A percentile compares a stretch with the other conserved stretches of the same genome.
These are phyloP conservation scores for Irena cyanogastra DNA, from an alignment of 2,113 vertebrate species.

Conservation along the genomic window DNA sequence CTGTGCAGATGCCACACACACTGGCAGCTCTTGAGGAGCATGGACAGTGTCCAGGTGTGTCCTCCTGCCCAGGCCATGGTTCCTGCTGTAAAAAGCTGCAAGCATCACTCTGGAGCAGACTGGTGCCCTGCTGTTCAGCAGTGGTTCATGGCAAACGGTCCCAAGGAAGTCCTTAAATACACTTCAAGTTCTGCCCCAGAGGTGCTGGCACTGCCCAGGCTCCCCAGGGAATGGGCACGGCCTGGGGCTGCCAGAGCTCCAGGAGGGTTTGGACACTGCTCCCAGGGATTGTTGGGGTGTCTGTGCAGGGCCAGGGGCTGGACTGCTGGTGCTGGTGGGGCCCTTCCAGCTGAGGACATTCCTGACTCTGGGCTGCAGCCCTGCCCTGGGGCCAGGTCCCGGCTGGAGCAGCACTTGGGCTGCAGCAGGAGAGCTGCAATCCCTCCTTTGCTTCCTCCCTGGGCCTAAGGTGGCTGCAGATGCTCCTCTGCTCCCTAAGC, in stretches of 20 bases:
- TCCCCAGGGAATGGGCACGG: fast-evolving
- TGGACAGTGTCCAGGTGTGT: not conserved
- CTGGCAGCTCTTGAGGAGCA: not conserved
- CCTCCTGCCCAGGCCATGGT: not conserved
- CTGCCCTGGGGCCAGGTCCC: not conserved
- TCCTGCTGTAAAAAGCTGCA: not conserved
- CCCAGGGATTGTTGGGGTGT: not conserved
- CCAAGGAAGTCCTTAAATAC: not conserved
- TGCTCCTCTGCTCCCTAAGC: not conserved
- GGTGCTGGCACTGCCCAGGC: not conserved
- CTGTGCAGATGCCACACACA: not conserved
- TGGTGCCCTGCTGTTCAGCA: not conserved
- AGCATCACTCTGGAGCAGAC: not conserved
- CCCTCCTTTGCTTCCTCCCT: not conserved
- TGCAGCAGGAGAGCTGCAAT: not conserved
- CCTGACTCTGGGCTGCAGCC: not conserved
- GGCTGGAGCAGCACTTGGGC: not conserved
- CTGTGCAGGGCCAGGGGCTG: not conserved
- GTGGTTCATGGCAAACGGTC: not conserved
- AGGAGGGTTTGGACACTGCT: fast-evolving
- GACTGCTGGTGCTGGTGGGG: not conserved
- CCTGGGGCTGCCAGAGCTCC: not conserved
- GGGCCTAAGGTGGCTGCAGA: not conserved
- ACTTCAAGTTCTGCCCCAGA: not conserved
- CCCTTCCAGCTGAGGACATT: not conserved